Evolutionary conservation across 2,797 vertebrate genomes (phyloP), one percentile per base, ranked within the genome.

Genomic region (Myotis vivesi): DNA sequence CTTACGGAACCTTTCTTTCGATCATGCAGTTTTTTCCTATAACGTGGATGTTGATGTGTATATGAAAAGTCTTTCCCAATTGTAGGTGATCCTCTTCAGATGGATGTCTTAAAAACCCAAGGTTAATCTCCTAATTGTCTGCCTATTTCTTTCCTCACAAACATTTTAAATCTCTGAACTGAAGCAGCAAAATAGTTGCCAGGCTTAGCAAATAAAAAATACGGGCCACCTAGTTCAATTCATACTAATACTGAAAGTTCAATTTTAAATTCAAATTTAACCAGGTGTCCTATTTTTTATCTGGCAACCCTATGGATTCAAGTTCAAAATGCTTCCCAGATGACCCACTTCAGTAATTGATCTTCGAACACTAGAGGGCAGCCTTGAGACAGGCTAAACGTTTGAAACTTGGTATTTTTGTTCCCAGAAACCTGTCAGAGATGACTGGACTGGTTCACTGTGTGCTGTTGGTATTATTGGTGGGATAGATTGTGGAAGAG

Each of bases 131-230:
- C 69, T 76, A 28, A 38, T 49, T 81, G 92, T 82, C 51, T 72
- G 51, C 44, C 6, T n/a, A 51, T 59, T 84, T 77, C 16, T 91
- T 91, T 79, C 75, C 30, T 83, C 22, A 23, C 4, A 53, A 13
- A 57, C 6, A 41, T 92, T 91, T 81, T 81, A 80, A 88, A 22
- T 77, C n/a, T 17, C 28, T 77, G 80, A 66, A 73, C 28, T 73
- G 73, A 5, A 80, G 22, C 76, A 87, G 25, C 38, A 89, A 94
- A 75, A 92, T 30, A 49, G 51, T 80, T 84, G 33, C 30, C 38
- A 92, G 59, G 46, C 69, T 86, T 76, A 71, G 55, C 91, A 92
- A 91, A 85, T 49, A 71, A 87, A 89, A 84, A 84, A 76, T 66
- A 55, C 25, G 87, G 22, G 6, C 25, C 49, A 16, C n/a, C 15